Conservation (phyloP, 1,140 invertebrate genomes). For the Chrysoperla carnea region DNA sequence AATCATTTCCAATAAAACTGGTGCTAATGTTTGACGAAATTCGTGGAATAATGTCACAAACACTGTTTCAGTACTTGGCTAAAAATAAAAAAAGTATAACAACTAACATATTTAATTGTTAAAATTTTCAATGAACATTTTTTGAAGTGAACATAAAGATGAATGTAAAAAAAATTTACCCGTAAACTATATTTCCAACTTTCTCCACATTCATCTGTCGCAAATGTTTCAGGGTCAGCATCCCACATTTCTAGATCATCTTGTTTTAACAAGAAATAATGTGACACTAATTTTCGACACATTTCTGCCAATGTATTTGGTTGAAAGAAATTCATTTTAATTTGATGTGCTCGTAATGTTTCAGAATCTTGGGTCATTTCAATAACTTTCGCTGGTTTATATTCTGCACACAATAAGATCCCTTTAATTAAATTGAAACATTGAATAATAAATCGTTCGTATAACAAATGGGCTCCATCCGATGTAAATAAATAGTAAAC, state of each 20-base stretch:
- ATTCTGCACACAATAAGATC: constrained; percentile 59
- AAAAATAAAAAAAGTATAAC: constrained; percentile 16
- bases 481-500: constrained; percentile 75
- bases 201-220: constrained; percentile 72
- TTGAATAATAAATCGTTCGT: constrained; percentile 75
- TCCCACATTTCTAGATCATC: constrained; percentile 81
- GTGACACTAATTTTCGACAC: constrained; percentile 63
- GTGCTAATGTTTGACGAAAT: constrained; percentile 48
- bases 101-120: too few relatives aligned
- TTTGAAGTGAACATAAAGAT: too few relatives aligned
- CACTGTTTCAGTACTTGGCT: constrained; percentile 75
- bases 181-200: constrained; percentile 81
- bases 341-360: constrained; percentile 37
- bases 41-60: constrained; percentile 72
- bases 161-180: constrained; percentile 33
- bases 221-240: constrained; percentile 76
- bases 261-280: constrained; percentile 73
- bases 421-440: constrained; percentile 77
- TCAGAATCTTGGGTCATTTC: constrained; percentile 31
- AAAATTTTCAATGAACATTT: too few relatives aligned
- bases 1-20: constrained; percentile 58
- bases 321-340: constrained; percentile 56
- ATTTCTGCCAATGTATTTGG: constrained; percentile 52
- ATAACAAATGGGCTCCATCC: constrained; percentile 48
- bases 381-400: constrained; percentile 39